Evolutionary conservation across 2,888 invertebrate genomes (phyloP), one percentile per base, ranked within the genome.

Genomic region (Eurytoma californica): DNA sequence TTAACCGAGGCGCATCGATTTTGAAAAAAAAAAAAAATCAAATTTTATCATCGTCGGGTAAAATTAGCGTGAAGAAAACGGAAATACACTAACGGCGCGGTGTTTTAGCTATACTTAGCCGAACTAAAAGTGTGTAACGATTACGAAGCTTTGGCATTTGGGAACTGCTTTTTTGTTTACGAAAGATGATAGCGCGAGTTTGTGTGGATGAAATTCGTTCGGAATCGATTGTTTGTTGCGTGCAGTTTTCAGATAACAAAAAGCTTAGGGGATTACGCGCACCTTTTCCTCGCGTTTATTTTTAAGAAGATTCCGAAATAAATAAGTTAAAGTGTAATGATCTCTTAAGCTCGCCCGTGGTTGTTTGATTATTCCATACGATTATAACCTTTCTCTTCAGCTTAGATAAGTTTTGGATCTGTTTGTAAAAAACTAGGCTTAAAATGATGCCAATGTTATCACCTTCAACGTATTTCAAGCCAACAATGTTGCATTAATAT

Each of bases 391-490:
- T 7, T 39, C 39, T 39, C 9, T 61, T 14, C 55, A 30, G 28
- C 57, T 51, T 57, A 51, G 30, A 65, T 67, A 66, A 47, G 24
- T 58, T 58, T 68, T 57, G 57, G 47, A 72, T 72, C 47, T 7
- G 49, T 3, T 39, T 13, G 39, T 51, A 61, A 51, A 77, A 80
- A 16, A 28, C 47, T 68, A 49, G 9, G 0, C 39, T 20, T 18
- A 49, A 74, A 77, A 65, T n/a, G 61, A 70, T 74, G 77, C 60
- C 70, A 77, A 70, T 72, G 49, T 47, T 74, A 51, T 61, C 51
- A 65, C 77, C 77, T 73, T 80, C 70, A 57, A 7, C 12, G 63
- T 57, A 76, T 76, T 72, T 72, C 63, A 73, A 73, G 63, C 65
- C 9, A 49, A 39, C 28, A n/a, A 72, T 53, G 14, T 63, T 20